Evolutionary conservation across 2,113 vertebrate species (phyloP).

Genomic region (Albula goreensis): DNA sequence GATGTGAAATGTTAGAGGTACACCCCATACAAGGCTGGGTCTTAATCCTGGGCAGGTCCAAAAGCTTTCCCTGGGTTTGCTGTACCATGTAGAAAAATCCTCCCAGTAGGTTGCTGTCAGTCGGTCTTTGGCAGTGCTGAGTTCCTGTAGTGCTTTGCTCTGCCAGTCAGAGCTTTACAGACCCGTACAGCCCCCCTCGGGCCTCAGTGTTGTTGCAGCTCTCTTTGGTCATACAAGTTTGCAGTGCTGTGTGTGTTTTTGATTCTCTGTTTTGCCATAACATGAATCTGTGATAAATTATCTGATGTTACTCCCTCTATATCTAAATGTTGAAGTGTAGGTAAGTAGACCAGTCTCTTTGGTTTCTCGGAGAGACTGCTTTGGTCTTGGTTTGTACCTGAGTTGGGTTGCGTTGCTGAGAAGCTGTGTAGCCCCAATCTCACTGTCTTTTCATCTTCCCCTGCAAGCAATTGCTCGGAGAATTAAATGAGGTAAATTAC

Average conservation of each 20-base stretch:
- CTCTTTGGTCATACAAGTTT: neutral
- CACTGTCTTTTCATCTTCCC: slow-evolving; percentile 57
- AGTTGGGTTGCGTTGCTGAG: slow-evolving; percentile 4
- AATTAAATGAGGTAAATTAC: slow-evolving; percentile 92
- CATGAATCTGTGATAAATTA: no score
- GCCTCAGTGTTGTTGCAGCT: neutral
- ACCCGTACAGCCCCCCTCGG: neutral
- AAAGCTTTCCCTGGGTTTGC: no score
- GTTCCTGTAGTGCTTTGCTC: neutral
- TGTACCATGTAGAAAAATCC: no score
- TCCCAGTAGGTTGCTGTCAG: neutral
- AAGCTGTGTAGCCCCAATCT: slow-evolving; percentile 45
- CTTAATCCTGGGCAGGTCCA: no score
- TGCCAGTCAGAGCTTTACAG: neutral
- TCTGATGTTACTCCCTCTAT: no score
- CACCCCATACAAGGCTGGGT: no score
- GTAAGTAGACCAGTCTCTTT: neutral
- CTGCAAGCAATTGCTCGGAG: slow-evolving; percentile 90
- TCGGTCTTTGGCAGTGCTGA: neutral
- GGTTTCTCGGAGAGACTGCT: neutral
- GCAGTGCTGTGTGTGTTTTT: neutral
- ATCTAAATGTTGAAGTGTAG: no score
- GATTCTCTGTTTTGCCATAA: neutral
- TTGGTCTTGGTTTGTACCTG: neutral
- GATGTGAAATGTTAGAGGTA: no score